Conservation (phyloP, 1,140 invertebrate species). For the Orius laevigatus region DNA sequence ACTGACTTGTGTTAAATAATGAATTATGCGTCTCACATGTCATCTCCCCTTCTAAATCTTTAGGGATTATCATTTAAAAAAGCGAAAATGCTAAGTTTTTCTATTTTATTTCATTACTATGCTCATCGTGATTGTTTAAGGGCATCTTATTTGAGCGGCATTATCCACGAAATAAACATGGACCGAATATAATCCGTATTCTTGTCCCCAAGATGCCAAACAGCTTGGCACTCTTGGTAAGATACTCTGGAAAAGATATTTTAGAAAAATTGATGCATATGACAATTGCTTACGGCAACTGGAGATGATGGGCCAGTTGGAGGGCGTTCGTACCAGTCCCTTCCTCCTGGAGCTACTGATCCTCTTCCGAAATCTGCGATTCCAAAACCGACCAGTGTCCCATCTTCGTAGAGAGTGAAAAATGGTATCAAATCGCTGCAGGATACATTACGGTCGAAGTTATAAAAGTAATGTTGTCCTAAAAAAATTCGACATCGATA, state of each 20-base stretch:
- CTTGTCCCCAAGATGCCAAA: constrained; percentile 24
- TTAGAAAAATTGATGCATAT: background rate
- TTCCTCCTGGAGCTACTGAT: background rate
- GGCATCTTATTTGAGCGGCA: too few relatives aligned
- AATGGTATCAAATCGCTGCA: constrained; percentile 6
- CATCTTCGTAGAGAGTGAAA: constrained; percentile 7
- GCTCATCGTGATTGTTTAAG: too few relatives aligned
- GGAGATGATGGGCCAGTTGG: too few relatives aligned
- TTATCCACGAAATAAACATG: constrained; percentile 32
- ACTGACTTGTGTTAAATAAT: constrained; percentile 5
- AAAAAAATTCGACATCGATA: background rate
- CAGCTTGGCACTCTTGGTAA: constrained; percentile 27
- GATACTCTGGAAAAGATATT: constrained; percentile 23
- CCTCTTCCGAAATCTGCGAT: constrained; percentile 7
- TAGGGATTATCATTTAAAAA: constrained; percentile 5
- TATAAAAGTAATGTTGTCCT: constrained; percentile 12
- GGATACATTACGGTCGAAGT: background rate
- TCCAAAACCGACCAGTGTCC: constrained; percentile 9
- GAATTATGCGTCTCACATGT: constrained; percentile 8
- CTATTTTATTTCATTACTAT: too few relatives aligned
- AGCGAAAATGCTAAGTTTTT: too few relatives aligned
- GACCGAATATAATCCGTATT: constrained; percentile 26
- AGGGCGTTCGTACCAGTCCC: constrained; percentile 4
- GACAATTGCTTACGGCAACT: background rate
- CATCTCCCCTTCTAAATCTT: constrained; percentile 6